Conservation (phyloP, 2,888 invertebrate genomes). For the Frankliniella intonsa region DNA sequence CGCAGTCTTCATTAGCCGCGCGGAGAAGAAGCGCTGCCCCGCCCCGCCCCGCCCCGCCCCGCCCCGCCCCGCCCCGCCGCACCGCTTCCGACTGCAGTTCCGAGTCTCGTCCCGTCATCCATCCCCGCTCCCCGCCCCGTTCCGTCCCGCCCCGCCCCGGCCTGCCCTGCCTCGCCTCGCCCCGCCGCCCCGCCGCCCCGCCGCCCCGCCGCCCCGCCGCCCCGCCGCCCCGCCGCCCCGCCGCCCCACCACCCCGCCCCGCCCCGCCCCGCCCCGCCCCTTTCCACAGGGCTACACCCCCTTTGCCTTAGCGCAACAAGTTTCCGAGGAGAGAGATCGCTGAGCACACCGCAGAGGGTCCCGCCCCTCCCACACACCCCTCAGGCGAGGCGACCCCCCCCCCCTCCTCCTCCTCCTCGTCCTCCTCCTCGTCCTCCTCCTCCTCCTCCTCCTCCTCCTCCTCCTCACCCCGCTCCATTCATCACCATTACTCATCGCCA, state of each 20-base stretch:
- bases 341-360: too few relatives aligned
- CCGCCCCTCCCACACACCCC: too few relatives aligned
- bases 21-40: too few relatives aligned
- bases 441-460: not conserved
- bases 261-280: not conserved
- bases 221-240: not conserved
- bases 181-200: not conserved
- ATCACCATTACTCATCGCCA: conserved; percentile 8
- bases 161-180: not conserved
- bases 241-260: not conserved
- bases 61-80: too few relatives aligned
- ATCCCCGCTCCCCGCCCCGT: too few relatives aligned
- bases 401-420: not conserved
- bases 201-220: not conserved
- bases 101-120: too few relatives aligned
- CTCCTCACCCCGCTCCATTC: not conserved
- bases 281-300: too few relatives aligned
- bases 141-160: too few relatives aligned
- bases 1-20: too few relatives aligned
- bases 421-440: not conserved
- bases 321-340: not conserved
- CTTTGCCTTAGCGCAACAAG: not conserved
- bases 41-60: too few relatives aligned
- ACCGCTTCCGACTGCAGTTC: too few relatives aligned
- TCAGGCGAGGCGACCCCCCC: not conserved